Percentiles rank a stretch among this genome's conserved stretches.
phyloP scores from a whole-genome alignment of 2,113 vertebrate species.

The Leucoraja erinaceus region DNA sequence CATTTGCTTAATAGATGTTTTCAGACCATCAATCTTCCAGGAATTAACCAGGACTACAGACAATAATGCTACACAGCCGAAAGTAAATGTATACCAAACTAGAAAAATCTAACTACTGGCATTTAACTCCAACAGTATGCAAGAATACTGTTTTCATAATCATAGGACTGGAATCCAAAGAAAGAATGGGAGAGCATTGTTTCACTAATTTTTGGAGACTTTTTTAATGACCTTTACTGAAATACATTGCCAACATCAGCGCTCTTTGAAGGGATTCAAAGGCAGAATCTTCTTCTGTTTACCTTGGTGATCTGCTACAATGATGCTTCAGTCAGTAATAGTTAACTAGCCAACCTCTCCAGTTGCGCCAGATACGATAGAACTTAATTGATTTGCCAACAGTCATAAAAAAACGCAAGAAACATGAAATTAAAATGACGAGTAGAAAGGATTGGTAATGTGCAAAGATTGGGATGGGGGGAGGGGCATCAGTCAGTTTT shows the following conservation, averaged over 20 bases:
- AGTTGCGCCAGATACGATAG: too few species aligned
- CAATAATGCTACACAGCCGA: neutral
- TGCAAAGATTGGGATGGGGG: too few species aligned
- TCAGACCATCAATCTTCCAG: neutral
- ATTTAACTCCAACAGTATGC: neutral
- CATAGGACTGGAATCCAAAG: neutral
- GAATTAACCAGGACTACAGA: neutral
- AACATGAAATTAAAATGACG: too few species aligned
- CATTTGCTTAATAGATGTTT: neutral
- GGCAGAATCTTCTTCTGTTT: neutral
- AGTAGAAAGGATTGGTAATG: too few species aligned
- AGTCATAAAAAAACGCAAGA: too few species aligned
- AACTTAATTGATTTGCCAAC: too few species aligned
- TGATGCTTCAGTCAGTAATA: neutral
- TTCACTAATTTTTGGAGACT: neutral
- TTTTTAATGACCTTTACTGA: neutral
- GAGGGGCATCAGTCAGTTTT: too few species aligned
- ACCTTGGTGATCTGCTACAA: neutral
- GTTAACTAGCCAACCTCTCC: neutral
- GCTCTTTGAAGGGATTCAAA: neutral
- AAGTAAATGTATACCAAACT: neutral
- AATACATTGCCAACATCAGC: neutral
- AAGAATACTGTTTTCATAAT: neutral
- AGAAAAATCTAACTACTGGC: neutral
- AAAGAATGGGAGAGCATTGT: neutral